Base-by-base conservation (phyloP, 2,113 vertebrate genomes). In the Malurus melanocephalus region DNA sequence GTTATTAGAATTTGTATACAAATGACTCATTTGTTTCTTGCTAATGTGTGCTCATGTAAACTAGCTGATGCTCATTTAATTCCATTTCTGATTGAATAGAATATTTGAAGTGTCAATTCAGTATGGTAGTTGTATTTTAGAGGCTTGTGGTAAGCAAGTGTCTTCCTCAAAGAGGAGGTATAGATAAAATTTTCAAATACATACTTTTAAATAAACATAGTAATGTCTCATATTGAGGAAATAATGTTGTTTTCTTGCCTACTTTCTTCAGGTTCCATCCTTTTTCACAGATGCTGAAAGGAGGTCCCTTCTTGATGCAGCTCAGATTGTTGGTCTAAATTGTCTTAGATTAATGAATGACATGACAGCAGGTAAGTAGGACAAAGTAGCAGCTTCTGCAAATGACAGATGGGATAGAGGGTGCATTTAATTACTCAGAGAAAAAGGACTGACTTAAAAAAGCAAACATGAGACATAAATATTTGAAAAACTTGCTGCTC, bases 201-300 rank as follows among this genome's bases (percentile, higher is more conserved):
- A 18, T 51, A 4, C 11, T 66, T 92, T 59, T 7, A 71, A 35
- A 66, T 45, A 79, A 57, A 13, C 14, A 15, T 2, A 62, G 17
- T 15, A 23, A 23, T 35, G 9, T 64, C 22, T 78, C 5, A 16
- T 65, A 84, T 92, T 88, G 38, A 55, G 86, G 13, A 79, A 73
- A 4, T 92, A 68, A 68, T 45, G 81, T 51, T 8, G 27, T 5
- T 6, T 87, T 87, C 49, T 88, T 6, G 2, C 28, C 53, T 76
- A 3, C 42, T 84, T 85, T 91, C 52, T 90, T 71, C 57, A 98
- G 98, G 97, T 98, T 61, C 98, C 98, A 10, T 97, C 97, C 24
- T 98, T 98, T 96, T 98, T 98, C 95, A 98, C 97, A 77, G 97
- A 98, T 96, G 97, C 98, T 57, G 98, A 98, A 90, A 96, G 98